Percentiles rank a stretch among this genome's conserved stretches.
Conservation (phyloP, 2,113 vertebrate species). For the Odontesthes bonariensis region DNA sequence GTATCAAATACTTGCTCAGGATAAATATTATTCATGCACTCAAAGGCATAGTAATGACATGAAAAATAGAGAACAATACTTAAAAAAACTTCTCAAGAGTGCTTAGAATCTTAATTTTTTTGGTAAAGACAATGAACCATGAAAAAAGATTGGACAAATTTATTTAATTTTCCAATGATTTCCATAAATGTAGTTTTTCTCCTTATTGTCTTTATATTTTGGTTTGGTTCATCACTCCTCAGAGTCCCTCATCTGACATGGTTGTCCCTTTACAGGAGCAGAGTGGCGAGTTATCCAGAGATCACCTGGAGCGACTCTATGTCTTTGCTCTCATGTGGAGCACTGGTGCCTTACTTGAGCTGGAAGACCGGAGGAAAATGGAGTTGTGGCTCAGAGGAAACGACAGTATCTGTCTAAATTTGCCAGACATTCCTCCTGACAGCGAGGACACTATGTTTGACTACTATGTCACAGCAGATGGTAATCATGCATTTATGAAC, state of each 20-base stretch:
- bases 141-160: no score
- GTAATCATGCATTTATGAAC: constrained; percentile 76
- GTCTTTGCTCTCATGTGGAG: constrained; percentile 98
- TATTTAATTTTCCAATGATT: no score
- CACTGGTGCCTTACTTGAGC: constrained; percentile 89
- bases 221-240: no score
- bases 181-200: no score
- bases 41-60: no score
- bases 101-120: no score
- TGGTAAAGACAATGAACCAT: no score
- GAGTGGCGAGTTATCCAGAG: constrained; percentile 82
- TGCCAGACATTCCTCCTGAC: constrained; percentile 81
- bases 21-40: no score
- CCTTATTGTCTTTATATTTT: no score
- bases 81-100: no score
- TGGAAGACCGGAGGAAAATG: constrained; percentile 87
- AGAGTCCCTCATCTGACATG: not conserved
- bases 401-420: constrained; percentile 77
- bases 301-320: constrained; percentile 89
- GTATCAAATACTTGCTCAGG: no score
- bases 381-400: constrained; percentile 89
- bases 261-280: constrained; percentile 84
- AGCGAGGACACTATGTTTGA: constrained; percentile 90
- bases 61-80: no score
- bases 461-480: constrained; percentile 87